Conservation (phyloP, 1,140 invertebrate genomes). For the Hycleus phaleratus region DNA sequence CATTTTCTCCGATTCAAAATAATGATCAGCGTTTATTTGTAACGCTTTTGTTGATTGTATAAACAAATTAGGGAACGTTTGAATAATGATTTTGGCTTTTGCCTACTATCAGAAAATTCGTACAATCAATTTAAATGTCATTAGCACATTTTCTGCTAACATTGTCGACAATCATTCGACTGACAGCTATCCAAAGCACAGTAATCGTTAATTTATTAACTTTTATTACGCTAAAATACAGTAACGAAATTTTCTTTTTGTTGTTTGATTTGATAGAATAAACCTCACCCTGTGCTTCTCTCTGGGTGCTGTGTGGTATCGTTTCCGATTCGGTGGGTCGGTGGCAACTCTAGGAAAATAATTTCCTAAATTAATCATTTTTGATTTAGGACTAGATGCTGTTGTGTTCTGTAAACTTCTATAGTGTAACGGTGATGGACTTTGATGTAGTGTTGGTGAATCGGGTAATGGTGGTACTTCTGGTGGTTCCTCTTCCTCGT, state of each 20-base stretch:
- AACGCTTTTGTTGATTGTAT: background rate
- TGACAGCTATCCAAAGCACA: background rate
- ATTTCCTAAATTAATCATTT: conserved; percentile 34
- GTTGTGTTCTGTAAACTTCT: conserved; percentile 37
- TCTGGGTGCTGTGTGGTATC: conserved; percentile 53
- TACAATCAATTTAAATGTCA: conserved; percentile 4
- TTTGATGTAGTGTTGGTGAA: conserved; percentile 22
- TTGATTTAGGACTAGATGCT: conserved; percentile 34
- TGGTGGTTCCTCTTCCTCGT: conserved; percentile 26
- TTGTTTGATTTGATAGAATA: too few species aligned
- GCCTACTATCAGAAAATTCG: background rate
- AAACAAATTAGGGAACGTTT: background rate
- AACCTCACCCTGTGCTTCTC: conserved; percentile 47
- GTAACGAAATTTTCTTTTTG: background rate
- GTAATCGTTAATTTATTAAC: conserved; percentile 7
- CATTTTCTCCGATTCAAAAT: too few species aligned
- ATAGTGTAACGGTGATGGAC: conserved; percentile 12
- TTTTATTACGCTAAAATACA: conserved; percentile 3
- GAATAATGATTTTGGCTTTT: background rate
- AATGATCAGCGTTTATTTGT: too few species aligned
- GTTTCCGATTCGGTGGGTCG: conserved; percentile 43
- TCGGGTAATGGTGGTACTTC: conserved; percentile 36
- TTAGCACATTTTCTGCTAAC: conserved; percentile 3
- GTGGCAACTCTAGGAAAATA: conserved; percentile 35
- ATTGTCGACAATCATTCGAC: conserved; percentile 1